Evolutionary conservation across 2,888 invertebrate genomes (phyloP), one percentile per base, ranked within the genome.

Genomic region (Mylabris sibirica): DNA sequence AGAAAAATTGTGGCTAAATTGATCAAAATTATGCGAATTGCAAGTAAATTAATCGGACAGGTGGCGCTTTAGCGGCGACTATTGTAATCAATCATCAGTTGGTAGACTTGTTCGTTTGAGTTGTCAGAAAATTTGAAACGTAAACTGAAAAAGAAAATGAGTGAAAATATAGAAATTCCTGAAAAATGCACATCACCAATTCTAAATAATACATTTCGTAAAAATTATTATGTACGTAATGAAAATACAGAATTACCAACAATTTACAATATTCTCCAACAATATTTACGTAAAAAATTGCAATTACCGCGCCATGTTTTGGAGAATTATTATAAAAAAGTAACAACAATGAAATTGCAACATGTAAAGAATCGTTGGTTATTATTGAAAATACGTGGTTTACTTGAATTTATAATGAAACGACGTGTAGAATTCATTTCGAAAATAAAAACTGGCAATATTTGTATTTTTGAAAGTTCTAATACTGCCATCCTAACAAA

Each of bases 281-380:
- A 62, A 22, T 35, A 44, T 41, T 3, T 35, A 41, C 24, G 62
- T 24, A 44, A 62, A 41, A n/a, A 62, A 6, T 38, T 35, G n/a
- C 0, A 41, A 22, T 14, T 62, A n/a, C 8, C 34, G 3, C 57
- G 20, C n/a, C 11, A 38, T 3, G 4, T 38, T 8, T 26, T 62
- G n/a, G 35, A 35, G 20, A 20, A 41, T 20, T 38, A 41, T 22
- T 22, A 30, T 1, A 41, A 41, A 5, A 38, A n/a, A 8, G 8
- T 41, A 26, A 5, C 38, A 24, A 35, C 20, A 20, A 22, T 62
- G 34, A 14, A n/a, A 9, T 22, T 62, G 1, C 38, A 35, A 9
- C 41, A 62, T 62, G 24, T 17, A 8, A 62, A 62, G 17, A 41
- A 38, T 20, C 62, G 44, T 9, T 41, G 20, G 62, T 62, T 62